Evolutionary conservation across 2,797 vertebrate species (phyloP).

Genomic region (Loriculus beryllinus): DNA sequence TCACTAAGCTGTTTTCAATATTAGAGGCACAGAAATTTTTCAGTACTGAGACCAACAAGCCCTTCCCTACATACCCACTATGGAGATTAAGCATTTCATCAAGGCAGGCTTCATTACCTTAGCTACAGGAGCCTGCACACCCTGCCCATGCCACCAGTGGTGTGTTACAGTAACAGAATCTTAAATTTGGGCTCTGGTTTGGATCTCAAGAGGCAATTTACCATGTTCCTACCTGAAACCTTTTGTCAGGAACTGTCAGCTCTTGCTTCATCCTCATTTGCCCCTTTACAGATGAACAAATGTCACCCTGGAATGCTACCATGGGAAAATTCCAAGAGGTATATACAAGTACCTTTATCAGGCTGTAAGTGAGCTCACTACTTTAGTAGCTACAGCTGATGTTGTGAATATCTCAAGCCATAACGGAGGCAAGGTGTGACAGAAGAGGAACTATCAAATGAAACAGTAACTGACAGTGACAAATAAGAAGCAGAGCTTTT

Average conservation of each 20-base stretch:
- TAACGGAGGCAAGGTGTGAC: background rate
- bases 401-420: background rate
- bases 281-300: background rate
- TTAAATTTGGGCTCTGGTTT: background rate
- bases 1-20: background rate
- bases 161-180: accelerated
- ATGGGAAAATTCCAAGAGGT: background rate
- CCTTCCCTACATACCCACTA: background rate
- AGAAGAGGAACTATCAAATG: background rate
- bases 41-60: background rate
- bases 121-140: background rate
- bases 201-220: background rate
- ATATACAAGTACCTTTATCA: background rate
- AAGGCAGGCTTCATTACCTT: background rate
- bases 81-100: background rate
- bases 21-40: background rate
- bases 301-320: accelerated
- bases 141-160: background rate
- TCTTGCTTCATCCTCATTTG: background rate
- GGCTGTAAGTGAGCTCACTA: background rate
- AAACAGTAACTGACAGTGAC: background rate
- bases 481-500: background rate
- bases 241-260: background rate
- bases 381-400: background rate
- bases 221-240: background rate